Evolutionary conservation across 2,888 invertebrate genomes (phyloP).

Genomic region (Drosophila pegasa): DNA sequence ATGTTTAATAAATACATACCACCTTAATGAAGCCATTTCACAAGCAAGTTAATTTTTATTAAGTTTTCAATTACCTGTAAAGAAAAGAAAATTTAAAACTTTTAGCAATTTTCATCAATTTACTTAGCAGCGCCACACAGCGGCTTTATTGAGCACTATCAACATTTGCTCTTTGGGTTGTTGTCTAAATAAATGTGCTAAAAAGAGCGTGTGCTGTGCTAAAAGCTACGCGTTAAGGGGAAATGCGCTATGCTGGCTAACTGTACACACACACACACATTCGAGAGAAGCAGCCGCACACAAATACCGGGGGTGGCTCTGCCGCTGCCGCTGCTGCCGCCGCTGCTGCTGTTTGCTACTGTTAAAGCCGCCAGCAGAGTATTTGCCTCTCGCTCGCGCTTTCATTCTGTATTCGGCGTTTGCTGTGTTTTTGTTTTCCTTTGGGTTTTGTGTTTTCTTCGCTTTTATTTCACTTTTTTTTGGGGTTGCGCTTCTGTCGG

Average conservation of each 20-base stretch:
- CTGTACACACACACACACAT: constrained; percentile 16
- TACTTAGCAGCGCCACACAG: constrained; percentile 21
- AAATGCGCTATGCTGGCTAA: constrained; percentile 19
- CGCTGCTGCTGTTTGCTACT: constrained; percentile 29
- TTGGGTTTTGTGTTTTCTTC: constrained; percentile 31
- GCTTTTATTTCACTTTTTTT: constrained; percentile 9
- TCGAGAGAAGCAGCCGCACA: constrained; percentile 37
- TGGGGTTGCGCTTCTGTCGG: constrained; percentile 40
- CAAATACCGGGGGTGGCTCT: constrained; percentile 49
- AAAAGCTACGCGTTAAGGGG: constrained; percentile 36
- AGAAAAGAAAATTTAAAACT: constrained; percentile 6
- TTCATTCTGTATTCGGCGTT: constrained; percentile 37
- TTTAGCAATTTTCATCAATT: neutral
- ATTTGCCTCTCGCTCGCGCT: constrained; percentile 15
- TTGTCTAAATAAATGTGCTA: constrained; percentile 32
- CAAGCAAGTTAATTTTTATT: neutral
- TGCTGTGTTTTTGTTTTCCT: constrained; percentile 42
- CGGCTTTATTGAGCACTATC: constrained; percentile 1
- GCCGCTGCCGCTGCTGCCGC: constrained; percentile 26
- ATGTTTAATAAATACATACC: constrained; percentile 31
- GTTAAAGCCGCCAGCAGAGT: constrained; percentile 37
- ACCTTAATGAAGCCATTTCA: constrained; percentile 45
- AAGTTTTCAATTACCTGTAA: constrained; percentile 42
- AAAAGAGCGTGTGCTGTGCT: constrained; percentile 36
- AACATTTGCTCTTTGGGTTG: constrained; percentile 22